These are phyloP conservation scores for Adelphocoris suturalis DNA, from an alignment of 2,888 invertebrate genomes.

Conservation along the genomic window DNA sequence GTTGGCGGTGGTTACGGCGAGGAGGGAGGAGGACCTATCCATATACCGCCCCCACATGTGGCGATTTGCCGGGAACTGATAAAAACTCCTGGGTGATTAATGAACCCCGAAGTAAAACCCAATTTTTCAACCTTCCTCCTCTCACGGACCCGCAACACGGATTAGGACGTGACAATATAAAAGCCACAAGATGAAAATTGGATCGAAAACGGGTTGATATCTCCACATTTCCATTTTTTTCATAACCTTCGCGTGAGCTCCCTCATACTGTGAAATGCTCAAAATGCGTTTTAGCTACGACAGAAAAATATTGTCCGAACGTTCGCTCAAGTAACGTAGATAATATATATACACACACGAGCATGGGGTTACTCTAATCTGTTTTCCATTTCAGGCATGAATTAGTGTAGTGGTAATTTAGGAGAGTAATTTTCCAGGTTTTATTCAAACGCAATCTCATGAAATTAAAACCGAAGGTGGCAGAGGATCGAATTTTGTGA, in stretches of 20 bases:
- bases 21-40: not conserved
- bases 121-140: slow-evolving; percentile 49
- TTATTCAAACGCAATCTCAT: not conserved
- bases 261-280: not conserved
- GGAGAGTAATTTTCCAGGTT: not conserved
- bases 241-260: not conserved
- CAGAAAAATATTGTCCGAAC: not conserved
- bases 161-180: slow-evolving; percentile 11
- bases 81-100: slow-evolving; percentile 56
- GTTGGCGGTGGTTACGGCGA: not conserved
- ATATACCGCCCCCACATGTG: slow-evolving; percentile 8
- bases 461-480: too few species aligned
- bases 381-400: not conserved
- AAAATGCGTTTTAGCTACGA: not conserved
- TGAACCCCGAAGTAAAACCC: slow-evolving; percentile 47
- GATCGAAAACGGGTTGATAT: slow-evolving; percentile 3
- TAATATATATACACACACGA: not conserved
- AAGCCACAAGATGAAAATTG: slow-evolving; percentile 2
- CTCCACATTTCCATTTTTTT: not conserved
- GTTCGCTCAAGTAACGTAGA: too few species aligned
- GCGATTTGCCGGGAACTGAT: slow-evolving; percentile 53
- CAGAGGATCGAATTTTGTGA: too few species aligned
- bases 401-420: not conserved
- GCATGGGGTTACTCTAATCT: not conserved
- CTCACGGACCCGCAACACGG: not conserved